Evolutionary conservation across 2,797 vertebrate genomes (phyloP), one percentile per base, ranked within the genome.

Genomic region (Tinamus major): DNA sequence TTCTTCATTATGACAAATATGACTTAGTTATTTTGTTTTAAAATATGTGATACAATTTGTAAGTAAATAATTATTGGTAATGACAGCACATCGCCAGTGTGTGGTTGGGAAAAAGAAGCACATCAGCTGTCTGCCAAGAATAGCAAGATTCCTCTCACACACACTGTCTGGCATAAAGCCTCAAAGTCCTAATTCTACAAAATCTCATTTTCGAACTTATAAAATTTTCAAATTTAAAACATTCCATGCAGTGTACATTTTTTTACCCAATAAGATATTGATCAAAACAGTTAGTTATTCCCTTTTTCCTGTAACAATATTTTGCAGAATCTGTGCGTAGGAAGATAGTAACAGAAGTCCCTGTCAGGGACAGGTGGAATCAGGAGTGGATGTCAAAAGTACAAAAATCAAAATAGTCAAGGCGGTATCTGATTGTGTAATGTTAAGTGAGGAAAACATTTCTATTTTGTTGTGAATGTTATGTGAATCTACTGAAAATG

Each of bases 401-500:
- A 93, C 49, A 41, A 19, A 53, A 70, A 70, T 35, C 48, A 70
- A 70, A 39, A 51, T 19, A 53, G 49, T 9, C 23, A 13, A 81
- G 49, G 90, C 91, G 75, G 65, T 59, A 77, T 65, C 67, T 84
- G 85, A 71, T 91, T 82, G 56, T 70, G 29, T 88, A 92, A 86
- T 41, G 88, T 56, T 86, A 71, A 80, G 89, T 92, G 81, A 27
- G 42, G 89, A 72, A 94, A 89, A 76, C 74, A 35, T 94, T 83
- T 35, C 49, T 92, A 83, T 81, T 84, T 92, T 81, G 81, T 95
- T 92, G 91, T 29, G 89, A 76, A 70, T 24, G 21, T 49, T 49
- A 68, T 89, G 75, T 69, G 41, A 94, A 96, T 93, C 80, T 81
- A 77, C 68, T 85, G 39, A 95, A 94, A 94, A n/a, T 14, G 29